Evolutionary conservation across 2,113 vertebrate species (phyloP), one percentile per base, ranked within the genome.

Genomic region (Ciconia maguari): DNA sequence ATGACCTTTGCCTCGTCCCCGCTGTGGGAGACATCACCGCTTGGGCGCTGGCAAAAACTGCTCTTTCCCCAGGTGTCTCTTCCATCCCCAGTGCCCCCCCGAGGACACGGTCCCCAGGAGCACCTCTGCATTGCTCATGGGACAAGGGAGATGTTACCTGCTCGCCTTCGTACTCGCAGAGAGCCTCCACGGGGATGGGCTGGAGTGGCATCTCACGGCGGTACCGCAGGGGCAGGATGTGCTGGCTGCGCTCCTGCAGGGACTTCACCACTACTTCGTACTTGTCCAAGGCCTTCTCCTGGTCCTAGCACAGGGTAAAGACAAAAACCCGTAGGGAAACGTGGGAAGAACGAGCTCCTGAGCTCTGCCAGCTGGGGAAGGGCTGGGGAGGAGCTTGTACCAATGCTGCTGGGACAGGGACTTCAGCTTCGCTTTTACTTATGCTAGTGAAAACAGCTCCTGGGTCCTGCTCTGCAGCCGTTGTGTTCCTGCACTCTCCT

Each of bases 131-230:
- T 9, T 6, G 29, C 24, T 13, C 7, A 2, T 0, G 18, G 46
- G 34, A 2, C 1, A 7, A 11, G 30, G 29, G 8, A 11, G 62
- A 16, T 13, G 26, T 66, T 97, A 99, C 99, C 98, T 99, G 98
- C 5, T 99, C 98, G 3, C 98, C 83, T 65, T 99, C 99, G 1
- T 98, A 99, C 92, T 99, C 99, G 49, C 99, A 99, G 27, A 99
- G 98, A 0, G 99, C 99, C 96, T 99, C 99, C 51, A 99, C 94
- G 0, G 99, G 99, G 34, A 99, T 65, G 62, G 98, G 98, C 95
- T 99, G 99, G 42, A 97, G 97, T 0, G 98, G 98, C 0, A 83
- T 90, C 77, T 99, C 97, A 1, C 98, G 97, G 62, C 99, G 99
- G 93, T 97, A 99, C 77, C 98, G 98, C 86, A 99, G 98, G 2